Evolutionary conservation across 2,797 vertebrate genomes (phyloP).

Genomic region (Anniella stebbinsi): DNA sequence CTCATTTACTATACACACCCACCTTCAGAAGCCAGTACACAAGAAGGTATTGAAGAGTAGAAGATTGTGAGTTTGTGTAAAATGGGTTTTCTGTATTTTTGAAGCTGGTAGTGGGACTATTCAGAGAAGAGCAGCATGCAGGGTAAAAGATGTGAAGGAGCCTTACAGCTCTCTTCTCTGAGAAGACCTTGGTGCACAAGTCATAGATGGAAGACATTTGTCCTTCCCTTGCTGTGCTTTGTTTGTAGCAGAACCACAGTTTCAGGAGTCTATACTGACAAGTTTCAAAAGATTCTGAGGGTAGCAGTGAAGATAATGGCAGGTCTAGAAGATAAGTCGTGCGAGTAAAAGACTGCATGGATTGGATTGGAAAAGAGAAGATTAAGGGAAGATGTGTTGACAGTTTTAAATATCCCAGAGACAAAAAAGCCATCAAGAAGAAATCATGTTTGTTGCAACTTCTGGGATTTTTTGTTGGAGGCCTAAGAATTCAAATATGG

Average conservation of each 20-base stretch:
- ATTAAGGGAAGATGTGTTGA: slow-evolving; percentile 27
- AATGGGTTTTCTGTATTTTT: background rate
- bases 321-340: slow-evolving; percentile 1
- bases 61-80: background rate
- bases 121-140: background rate
- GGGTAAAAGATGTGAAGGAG: background rate
- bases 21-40: background rate
- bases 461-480: background rate
- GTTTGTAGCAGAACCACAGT: background rate
- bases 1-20: background rate
- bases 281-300: slow-evolving; percentile 15
- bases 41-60: background rate
- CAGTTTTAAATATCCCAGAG: slow-evolving; percentile 21
- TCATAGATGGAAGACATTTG: background rate
- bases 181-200: background rate
- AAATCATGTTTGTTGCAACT: background rate
- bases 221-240: background rate
- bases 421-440: background rate
- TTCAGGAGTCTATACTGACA: background rate
- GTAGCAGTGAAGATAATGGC: slow-evolving; percentile 7
- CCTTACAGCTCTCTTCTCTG: background rate
- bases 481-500: background rate
- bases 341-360: background rate
- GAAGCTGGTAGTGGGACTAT: background rate
- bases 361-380: slow-evolving; percentile 21